Evolutionary conservation across 1,140 invertebrate species (phyloP), one percentile per base, ranked within the genome.

Genomic region (Penaeus vannamei): DNA sequence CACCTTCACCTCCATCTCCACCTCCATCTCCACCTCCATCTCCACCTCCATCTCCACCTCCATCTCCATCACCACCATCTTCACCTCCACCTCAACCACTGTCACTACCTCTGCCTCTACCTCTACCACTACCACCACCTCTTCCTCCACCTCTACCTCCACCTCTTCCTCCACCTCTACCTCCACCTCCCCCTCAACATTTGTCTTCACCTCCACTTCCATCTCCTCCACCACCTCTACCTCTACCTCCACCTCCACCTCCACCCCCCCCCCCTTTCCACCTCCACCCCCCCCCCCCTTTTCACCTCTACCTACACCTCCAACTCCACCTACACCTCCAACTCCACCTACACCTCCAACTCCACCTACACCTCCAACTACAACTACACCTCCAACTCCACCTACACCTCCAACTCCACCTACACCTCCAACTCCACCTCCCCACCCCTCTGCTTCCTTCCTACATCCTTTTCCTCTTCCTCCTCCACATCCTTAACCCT

Each of bases 101-200:
- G 12, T 42, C 29, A 2, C 22, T 8, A 4, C 22, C 22, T 29
- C 76, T 29, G 3, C 76, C 76, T 4, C 76, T 4, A 5, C 36
- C 36, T 22, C 32, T 22, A 5, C 36, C 76, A 0, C 36, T 14
- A 12, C 36, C 32, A 8, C 61, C 59, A 7, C 84, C 76, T 32
- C 72, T 32, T 53, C 84, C 76, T 42, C 72, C 62, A 46, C 62
- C 69, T 61, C 84, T 85, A 61, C 69, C 62, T 85, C 66, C 69
- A 66, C 77, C n/a, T 76, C 72, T 77, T n/a, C 60, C 32, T 61
- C 59, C 53, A 22, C 23, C n/a, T 20, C 42, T 32, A 22, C 26
- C 46, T 46, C 14, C 64, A 23, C n/a, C n/a, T 23, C 8, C 60
- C 4, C 32, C 23, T 64, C 8, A 23, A n/a, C 60, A 19, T 60